A percentile compares a stretch with the other conserved stretches of the same genome.
phyloP scores from a whole-genome alignment of 2,888 invertebrate genomes.

The Autographa pulchrina region DNA sequence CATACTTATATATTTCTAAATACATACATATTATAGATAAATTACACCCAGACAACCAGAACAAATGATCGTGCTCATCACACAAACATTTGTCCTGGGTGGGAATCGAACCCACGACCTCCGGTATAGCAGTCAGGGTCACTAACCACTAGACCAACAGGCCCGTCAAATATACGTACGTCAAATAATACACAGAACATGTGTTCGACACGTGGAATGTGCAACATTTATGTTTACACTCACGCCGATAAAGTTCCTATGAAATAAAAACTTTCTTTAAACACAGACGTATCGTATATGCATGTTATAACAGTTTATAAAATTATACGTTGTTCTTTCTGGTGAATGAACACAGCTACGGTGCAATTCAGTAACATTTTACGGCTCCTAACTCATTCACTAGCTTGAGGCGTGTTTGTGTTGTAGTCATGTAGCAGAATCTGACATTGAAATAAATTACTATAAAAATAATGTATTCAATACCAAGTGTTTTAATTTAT shows the following conservation, averaged over 20 bases:
- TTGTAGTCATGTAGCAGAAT: constrained; percentile 6
- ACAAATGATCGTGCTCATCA: too few relatives aligned
- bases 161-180: too few relatives aligned
- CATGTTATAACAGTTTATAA: constrained; percentile 58
- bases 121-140: too few relatives aligned
- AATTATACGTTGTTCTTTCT: constrained; percentile 59
- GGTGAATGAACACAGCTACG: constrained; percentile 51
- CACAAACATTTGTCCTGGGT: too few relatives aligned
- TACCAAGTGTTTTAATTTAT: not conserved
- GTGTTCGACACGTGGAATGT: constrained; percentile 2
- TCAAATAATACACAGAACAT: constrained; percentile 11
- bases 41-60: too few relatives aligned
- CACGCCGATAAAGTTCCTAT: constrained; percentile 9
- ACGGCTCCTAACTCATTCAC: constrained; percentile 58
- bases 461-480: not conserved
- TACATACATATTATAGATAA: too few relatives aligned
- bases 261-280: constrained; percentile 48
- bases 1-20: too few relatives aligned
- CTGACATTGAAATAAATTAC: not conserved
- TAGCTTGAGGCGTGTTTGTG: constrained; percentile 35
- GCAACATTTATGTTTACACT: not conserved
- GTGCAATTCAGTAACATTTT: constrained; percentile 59
- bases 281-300: constrained; percentile 30
- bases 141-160: too few relatives aligned
- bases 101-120: too few relatives aligned